These are phyloP conservation scores for Mus spretus DNA, from an alignment of 2,797 vertebrate species.

Conservation along the genomic window DNA sequence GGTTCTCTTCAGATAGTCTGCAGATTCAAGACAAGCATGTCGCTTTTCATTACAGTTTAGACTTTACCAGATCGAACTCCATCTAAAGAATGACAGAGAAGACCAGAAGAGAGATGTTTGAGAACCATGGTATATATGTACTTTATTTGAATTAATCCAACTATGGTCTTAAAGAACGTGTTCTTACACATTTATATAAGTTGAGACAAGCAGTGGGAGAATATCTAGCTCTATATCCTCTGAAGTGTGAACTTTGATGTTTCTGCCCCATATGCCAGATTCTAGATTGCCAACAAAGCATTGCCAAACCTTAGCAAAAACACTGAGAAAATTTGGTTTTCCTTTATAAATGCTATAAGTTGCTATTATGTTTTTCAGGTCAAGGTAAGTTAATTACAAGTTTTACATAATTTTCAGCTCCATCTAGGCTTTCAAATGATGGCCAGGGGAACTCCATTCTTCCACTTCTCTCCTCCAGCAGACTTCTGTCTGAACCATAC, in stretches of 20 bases:
- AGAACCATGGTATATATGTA: neutral
- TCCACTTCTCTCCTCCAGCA: neutral
- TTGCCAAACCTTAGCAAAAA: constrained; percentile 35
- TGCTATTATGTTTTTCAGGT: constrained; percentile 52
- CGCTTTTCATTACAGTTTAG: constrained; percentile 46
- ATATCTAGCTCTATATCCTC: neutral
- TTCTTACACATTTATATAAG: neutral
- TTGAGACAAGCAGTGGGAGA: neutral
- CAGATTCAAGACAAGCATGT: constrained; percentile 24
- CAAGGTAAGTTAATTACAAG: neutral
- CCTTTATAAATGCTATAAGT: neutral
- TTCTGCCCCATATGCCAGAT: constrained; percentile 2
- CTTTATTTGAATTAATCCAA: constrained; percentile 25
- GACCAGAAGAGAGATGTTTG: constrained; percentile 32
- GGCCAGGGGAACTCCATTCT: neutral
- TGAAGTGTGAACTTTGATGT: constrained; percentile 18
- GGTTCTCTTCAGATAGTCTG: neutral
- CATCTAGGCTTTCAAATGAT: neutral
- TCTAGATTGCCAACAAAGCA: neutral
- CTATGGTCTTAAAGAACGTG: neutral
- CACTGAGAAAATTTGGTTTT: neutral
- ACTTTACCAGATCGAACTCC: neutral
- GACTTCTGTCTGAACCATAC: neutral
- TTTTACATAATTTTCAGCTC: neutral
- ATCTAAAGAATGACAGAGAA: constrained; percentile 21